Conservation (phyloP, 2,888 invertebrate genomes). For the Agrotis segetum region DNA sequence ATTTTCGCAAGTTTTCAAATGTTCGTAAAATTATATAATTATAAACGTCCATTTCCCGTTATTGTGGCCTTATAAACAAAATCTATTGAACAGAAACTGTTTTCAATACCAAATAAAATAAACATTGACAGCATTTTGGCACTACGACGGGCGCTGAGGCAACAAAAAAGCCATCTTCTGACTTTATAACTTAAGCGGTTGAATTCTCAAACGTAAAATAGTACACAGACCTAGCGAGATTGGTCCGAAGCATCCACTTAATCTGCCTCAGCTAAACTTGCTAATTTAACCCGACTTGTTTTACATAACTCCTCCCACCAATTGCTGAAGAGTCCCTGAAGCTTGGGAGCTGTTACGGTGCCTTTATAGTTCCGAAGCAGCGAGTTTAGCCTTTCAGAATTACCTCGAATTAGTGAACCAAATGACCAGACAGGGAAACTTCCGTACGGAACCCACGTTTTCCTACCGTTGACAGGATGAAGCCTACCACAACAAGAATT, state of each 20-base stretch:
- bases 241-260: constrained; percentile 48
- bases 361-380: constrained; percentile 58
- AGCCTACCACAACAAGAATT: constrained; percentile 53
- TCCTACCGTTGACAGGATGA: constrained; percentile 78
- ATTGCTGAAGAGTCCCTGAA: constrained; percentile 53
- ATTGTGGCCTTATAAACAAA: no score
- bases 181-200: constrained; percentile 30
- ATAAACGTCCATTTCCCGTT: no score
- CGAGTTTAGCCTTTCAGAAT: constrained; percentile 72
- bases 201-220: constrained; percentile 43
- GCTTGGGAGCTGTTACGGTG: constrained; percentile 43
- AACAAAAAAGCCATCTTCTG: constrained; percentile 29
- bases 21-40: no score
- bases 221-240: constrained; percentile 31
- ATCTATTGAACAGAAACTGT: no score
- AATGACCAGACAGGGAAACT: constrained; percentile 76
- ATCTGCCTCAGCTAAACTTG: constrained; percentile 55
- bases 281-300: constrained; percentile 63
- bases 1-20: no score
- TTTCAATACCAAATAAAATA: neutral
- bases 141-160: neutral
- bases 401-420: constrained; percentile 80
- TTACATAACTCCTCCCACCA: constrained; percentile 61
- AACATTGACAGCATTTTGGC: neutral
- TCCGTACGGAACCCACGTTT: constrained; percentile 72